Conservation (phyloP, 2,113 vertebrate species). For the Butorides virescens region DNA sequence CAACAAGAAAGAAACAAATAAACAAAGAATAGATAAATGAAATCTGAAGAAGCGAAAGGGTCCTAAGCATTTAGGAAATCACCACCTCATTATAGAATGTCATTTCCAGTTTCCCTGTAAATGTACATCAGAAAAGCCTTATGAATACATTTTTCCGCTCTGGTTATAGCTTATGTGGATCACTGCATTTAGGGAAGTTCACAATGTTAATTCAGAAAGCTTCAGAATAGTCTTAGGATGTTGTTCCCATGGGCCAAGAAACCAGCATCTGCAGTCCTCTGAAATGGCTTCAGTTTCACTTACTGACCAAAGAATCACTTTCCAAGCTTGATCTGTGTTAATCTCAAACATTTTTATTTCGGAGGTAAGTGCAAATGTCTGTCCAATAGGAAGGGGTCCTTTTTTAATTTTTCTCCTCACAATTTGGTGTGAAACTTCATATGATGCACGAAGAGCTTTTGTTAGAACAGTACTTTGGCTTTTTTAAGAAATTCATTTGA, state of each 20-base stretch:
- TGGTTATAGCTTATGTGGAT: not conserved
- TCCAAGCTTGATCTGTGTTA: not conserved
- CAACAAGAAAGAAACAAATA: not conserved
- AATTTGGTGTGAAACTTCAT: not conserved
- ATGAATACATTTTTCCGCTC: not conserved
- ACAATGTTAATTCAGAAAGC: not conserved
- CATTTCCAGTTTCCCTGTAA: not conserved
- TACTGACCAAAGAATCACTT: not conserved
- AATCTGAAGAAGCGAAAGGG: not conserved
- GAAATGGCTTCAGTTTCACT: not conserved
- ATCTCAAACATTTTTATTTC: not conserved
- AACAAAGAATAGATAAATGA: not conserved
- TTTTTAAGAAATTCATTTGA: not conserved
- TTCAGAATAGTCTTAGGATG: not conserved
- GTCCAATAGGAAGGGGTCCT: not conserved
- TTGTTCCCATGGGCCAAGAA: not conserved
- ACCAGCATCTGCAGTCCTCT: not conserved
- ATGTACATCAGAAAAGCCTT: not conserved
- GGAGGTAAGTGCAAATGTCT: not conserved
- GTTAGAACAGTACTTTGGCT: not conserved
- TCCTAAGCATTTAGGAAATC: not conserved
- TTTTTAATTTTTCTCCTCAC: not conserved
- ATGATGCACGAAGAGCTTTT: not conserved
- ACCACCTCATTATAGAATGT: rapidly evolving
- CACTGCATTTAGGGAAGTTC: not conserved